These are phyloP conservation scores for Stramonita haemastoma DNA, from an alignment of 2,888 invertebrate genomes.

Conservation along the genomic window DNA sequence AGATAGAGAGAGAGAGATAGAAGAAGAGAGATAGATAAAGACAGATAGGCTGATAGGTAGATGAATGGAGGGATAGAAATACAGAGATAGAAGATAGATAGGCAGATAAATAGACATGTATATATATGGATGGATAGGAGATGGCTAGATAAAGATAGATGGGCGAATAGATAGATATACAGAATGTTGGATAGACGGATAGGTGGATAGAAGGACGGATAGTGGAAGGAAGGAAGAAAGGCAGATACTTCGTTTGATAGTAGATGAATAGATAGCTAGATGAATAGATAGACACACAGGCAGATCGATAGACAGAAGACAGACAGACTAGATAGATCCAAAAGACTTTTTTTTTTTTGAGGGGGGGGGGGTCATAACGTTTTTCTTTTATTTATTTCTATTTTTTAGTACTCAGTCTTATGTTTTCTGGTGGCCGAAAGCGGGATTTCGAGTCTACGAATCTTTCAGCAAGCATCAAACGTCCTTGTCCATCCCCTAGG, in stretches of 20 bases:
- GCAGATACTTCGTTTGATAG: no score
- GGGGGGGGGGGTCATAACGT: no score
- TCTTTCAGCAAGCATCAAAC: no score
- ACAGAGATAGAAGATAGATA: not conserved
- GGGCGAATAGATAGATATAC: not conserved
- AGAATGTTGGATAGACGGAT: not conserved
- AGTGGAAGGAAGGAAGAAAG: not conserved
- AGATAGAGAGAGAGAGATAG: not conserved
- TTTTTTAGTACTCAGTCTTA: no score
- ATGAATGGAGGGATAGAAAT: not conserved
- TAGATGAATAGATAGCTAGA: not conserved
- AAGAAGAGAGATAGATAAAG: not conserved
- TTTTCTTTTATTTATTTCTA: no score
- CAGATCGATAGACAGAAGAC: no score
- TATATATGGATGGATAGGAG: not conserved
- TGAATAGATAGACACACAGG: no score
- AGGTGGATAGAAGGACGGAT: not conserved
- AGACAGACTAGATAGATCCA: no score
- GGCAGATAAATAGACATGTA: not conserved
- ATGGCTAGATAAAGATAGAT: not conserved
- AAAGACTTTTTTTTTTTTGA: no score
- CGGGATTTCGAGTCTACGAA: no score
- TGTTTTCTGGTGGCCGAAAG: no score
- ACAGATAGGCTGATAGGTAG: not conserved
- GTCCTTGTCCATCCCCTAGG: no score